Conservation (phyloP, 2,888 invertebrate genomes). For the Nycteola revayana region DNA sequence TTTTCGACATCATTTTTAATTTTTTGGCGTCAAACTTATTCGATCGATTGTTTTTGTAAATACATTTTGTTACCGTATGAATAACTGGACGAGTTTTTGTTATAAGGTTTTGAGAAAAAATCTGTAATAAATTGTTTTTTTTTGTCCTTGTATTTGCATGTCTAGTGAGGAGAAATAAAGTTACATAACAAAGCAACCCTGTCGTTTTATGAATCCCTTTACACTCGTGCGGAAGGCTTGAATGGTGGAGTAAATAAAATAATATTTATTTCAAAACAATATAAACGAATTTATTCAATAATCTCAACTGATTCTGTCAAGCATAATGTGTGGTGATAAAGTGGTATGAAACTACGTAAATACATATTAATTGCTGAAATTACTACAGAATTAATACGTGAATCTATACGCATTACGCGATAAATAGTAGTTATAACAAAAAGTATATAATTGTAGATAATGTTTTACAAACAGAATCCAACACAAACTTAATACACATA, state of each 20-base stretch:
- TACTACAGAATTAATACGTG: constrained; percentile 36
- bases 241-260: constrained; percentile 20
- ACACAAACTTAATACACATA: constrained; percentile 45
- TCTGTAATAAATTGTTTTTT: constrained; percentile 54
- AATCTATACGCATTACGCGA: constrained; percentile 20
- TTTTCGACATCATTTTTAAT: constrained; percentile 25
- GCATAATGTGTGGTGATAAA: too few relatives aligned
- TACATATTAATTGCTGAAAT: constrained; percentile 36
- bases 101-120: constrained; percentile 50
- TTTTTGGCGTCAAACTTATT: constrained; percentile 32
- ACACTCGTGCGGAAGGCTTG: too few relatives aligned
- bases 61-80: constrained; percentile 66
- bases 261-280: constrained; percentile 31
- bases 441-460: constrained; percentile 31
- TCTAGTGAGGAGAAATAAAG: constrained; percentile 78
- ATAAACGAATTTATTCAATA: constrained; percentile 45
- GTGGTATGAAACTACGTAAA: constrained; percentile 15
- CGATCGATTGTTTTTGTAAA: constrained; percentile 45
- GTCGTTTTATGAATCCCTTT: constrained; percentile 29
- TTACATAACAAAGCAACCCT: constrained; percentile 54
- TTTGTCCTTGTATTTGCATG: constrained; percentile 74
- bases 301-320: constrained; percentile 47
- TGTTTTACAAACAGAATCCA: constrained; percentile 35
- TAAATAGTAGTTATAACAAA: constrained; percentile 27
- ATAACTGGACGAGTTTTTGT: constrained; percentile 54